phyloP scores from a whole-genome alignment of 2,797 vertebrate genomes.

The Vipera ursinii region DNA sequence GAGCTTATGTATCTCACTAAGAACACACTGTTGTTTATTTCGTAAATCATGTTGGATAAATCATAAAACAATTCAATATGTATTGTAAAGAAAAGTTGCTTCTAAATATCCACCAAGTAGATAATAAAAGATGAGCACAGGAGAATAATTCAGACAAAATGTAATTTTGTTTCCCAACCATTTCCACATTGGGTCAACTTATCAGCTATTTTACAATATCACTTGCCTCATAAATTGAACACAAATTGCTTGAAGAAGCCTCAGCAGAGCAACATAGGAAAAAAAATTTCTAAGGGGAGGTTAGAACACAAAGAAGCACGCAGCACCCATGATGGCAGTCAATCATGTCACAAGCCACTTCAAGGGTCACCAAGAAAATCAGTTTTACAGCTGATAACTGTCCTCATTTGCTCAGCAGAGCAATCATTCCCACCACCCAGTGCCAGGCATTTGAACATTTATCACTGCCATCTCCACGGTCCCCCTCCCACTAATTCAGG shows the following conservation, averaged over 20 bases:
- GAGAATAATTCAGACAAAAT: not conserved
- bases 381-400: constrained; percentile 19
- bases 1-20: not conserved
- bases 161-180: accelerated
- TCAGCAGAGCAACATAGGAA: not conserved
- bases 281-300: not conserved
- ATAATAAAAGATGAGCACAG: not conserved
- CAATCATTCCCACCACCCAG: not conserved
- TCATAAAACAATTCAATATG: not conserved
- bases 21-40: not conserved
- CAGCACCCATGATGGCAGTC: constrained; percentile 22
- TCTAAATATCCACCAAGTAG: not conserved
- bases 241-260: not conserved
- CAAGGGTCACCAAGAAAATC: constrained; percentile 39
- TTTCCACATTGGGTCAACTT: not conserved
- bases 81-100: not conserved
- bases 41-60: not conserved
- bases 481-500: not conserved
- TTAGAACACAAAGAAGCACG: not conserved
- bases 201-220: not conserved
- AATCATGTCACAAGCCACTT: constrained; percentile 26
- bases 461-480: not conserved
- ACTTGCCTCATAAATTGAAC: accelerated
- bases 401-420: constrained; percentile 2
- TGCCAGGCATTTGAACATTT: not conserved